Evolutionary conservation across 2,888 invertebrate species (phyloP), one percentile per base, ranked within the genome.

Genomic region (Melipona bicolor): DNA sequence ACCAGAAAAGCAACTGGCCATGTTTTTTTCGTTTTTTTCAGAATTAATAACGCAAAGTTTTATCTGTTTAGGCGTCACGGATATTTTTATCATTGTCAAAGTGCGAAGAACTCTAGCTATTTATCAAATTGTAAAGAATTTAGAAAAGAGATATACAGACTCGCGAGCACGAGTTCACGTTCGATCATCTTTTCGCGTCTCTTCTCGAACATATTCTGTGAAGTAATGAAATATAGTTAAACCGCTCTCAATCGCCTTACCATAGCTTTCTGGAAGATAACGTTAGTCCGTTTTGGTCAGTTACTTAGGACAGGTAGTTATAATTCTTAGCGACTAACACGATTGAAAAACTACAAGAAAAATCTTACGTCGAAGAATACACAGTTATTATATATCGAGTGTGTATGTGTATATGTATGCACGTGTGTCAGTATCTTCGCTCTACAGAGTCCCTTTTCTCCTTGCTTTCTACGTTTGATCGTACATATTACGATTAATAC

Each of bases 331-430:
- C 49, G 36, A 75, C 79, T 81, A 84, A 77, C 65, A 56, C 79
- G 77, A 84, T 84, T 59, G 78, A 75, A 82, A 87, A 81, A 61
- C 79, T 77, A 79, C 77, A 75, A 87, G 81, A 68, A 77, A 61
- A n/a, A 72, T 43, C 79, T 81, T 78, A 87, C 64, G 61, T 49
- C 74, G 67, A 84, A 52, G 56, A 74, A 56, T 81, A 62, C 54
- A 72, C 54, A 50, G n/a, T 83, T 75, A 68, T 62, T 49, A 11
- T 49, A 11, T 50, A 15, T 19, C 19, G 27, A 49, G 32, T 27
- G 21, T 68, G 27, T 43, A 4, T 27, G 0, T 24, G 3, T 21
- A 9, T 4, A 19, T 32, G 32, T 62, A 11, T 32, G 11, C 4
- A 62, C 15, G n/a, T 17, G n/a, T n/a, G 3, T 43, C 56, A 3